Conservation (phyloP, 2,797 vertebrate genomes). For the Falco biarmicus region DNA sequence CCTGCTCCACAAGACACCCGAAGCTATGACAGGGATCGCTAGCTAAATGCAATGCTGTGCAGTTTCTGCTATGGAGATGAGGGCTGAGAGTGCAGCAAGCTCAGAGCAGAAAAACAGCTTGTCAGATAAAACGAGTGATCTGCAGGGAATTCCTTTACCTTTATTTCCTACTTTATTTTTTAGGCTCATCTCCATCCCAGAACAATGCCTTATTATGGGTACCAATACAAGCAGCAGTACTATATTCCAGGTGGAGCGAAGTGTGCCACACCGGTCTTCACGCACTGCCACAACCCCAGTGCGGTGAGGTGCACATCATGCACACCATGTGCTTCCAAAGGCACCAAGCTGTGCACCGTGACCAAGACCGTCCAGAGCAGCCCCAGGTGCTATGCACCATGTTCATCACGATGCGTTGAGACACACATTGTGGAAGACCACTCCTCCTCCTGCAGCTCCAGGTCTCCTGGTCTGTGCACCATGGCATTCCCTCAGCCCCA, state of each 20-base stretch:
- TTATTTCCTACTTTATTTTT: neutral
- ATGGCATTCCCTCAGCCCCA: neutral
- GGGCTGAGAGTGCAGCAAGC: neutral
- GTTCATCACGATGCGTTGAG: neutral
- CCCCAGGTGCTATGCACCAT: fast-evolving
- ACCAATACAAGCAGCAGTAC: constrained; percentile 32
- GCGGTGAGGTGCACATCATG: fast-evolving
- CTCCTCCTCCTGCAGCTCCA: neutral
- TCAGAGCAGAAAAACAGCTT: neutral
- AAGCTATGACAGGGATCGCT: fast-evolving
- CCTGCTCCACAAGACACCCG: neutral
- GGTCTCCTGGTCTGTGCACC: neutral
- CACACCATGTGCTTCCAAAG: fast-evolving
- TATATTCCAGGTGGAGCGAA: neutral
- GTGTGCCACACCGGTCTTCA: fast-evolving
- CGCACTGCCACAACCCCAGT: fast-evolving
- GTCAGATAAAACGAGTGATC: neutral
- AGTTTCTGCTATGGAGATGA: neutral
- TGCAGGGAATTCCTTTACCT: neutral
- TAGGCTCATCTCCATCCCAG: neutral
- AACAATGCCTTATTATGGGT: constrained; percentile 23
- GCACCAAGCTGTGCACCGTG: fast-evolving
- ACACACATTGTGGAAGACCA: neutral
- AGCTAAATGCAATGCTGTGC: neutral
- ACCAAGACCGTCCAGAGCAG: neutral